Evolutionary conservation across 92 coral and sea anemone species (phyloP), one percentile per base, ranked within the genome.

Genomic region (Palythoa caribaeorum): DNA sequence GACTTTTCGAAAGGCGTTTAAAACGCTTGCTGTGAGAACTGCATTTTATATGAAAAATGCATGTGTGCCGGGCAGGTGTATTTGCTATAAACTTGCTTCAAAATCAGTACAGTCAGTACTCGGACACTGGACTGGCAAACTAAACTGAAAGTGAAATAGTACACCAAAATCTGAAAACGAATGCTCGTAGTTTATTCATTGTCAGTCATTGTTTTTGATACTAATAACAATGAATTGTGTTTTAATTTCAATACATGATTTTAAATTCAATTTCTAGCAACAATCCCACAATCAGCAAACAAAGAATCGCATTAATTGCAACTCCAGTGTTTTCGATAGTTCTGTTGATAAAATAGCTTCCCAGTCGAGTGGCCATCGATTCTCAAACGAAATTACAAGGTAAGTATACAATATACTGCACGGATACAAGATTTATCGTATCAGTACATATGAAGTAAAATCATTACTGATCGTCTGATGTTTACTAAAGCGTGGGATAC

Each of bases 31-130:
- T 62, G 72, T 7, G 84, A 60, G 38, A 48, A 15, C 54, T 57
- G 66, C 60, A 62, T 79, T 79, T 60, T 38, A 79, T 38, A 79
- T 78, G 84, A 79, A 39, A 65, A 48, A 40, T 65, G 73, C 53
- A 62, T 15, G 47, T 28, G 15, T 57, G 21, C 8, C 72, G 73
- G 50, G 12, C 84, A 79, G 84, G 84, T 79, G 84, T 60, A 44
- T 78, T 28, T 35, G 13, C 14, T 48, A 55, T 12, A 78, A 54
- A 71, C 7, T 38, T 17, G 21, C 76, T 52, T 21, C 9, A 14
- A 10, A n/a, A 47, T 51, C 38, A 47, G 21, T 76, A 50, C 37
- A 7, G 20, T 68, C 20, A 68, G 28, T 28, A 28, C 28, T n/a
- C 77, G 1, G 21, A 38, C 19, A 72, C 36, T 14, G 36, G 36